Conservation (phyloP, 2,888 invertebrate genomes). For the Scaeva pyrastri region DNA sequence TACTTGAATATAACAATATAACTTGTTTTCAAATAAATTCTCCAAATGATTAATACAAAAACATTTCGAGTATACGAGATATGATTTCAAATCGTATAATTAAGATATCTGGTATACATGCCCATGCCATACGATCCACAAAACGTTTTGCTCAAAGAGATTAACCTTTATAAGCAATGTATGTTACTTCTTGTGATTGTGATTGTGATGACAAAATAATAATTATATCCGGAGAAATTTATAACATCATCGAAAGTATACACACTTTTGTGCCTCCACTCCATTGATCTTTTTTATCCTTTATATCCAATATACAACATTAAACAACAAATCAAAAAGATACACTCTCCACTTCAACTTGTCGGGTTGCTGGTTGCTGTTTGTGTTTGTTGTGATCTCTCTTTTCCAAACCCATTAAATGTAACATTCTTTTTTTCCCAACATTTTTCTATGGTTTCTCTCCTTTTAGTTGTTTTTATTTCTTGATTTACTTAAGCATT, state of each 20-base stretch:
- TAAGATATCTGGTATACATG: not conserved
- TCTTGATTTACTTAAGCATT: slow-evolving; percentile 56
- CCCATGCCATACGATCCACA: slow-evolving; percentile 4
- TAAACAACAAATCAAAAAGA: slow-evolving; percentile 18
- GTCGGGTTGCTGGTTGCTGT: slow-evolving; percentile 30
- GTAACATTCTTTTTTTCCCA: slow-evolving; percentile 66
- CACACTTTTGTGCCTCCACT: slow-evolving; percentile 39
- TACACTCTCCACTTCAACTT: slow-evolving; percentile 19
- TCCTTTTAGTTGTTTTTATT: slow-evolving; percentile 45
- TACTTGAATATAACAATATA: too few relatives aligned
- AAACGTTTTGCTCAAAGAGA: not conserved
- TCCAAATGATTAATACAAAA: not conserved
- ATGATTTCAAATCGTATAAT: not conserved
- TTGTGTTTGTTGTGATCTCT: slow-evolving; percentile 57
- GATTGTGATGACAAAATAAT: slow-evolving; percentile 17
- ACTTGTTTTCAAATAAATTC: not conserved
- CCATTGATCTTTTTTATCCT: slow-evolving; percentile 59
- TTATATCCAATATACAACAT: slow-evolving; percentile 24
- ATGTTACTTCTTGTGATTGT: too few relatives aligned
- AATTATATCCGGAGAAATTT: slow-evolving; percentile 23
- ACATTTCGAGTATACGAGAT: not conserved
- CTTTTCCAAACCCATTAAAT: slow-evolving; percentile 63
- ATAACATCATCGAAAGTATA: slow-evolving; percentile 26
- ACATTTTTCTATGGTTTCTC: slow-evolving; percentile 64
- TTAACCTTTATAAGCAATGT: not conserved